Conservation (phyloP, 2,113 vertebrate genomes). For the Macaca fascicularis region T2T-MFA8v1.1 NC_088387.1:78907001-78907500, state of each 20-base stretch:
- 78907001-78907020: too few species aligned
- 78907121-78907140: rapidly evolving
- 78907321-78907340: constrained; percentile 12
- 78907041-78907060: too few species aligned
- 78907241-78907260: background rate
- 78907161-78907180: background rate
- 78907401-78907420: background rate
- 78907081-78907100: too few species aligned
- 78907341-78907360: background rate
- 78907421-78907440: background rate
- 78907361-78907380: constrained; percentile 41
- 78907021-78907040: too few species aligned
- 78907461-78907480: constrained; percentile 41
- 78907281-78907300: constrained; percentile 51
- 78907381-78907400: constrained; percentile 30
- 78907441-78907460: constrained; percentile 2
- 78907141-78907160: background rate
- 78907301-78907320: constrained; percentile 41
- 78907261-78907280: constrained; percentile 77
- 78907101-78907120: too few species aligned
- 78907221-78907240: background rate
- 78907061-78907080: rapidly evolving
- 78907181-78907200: background rate
- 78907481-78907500: background rate
- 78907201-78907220: background rate